phyloP scores from a whole-genome alignment of 2,797 vertebrate genomes.

The Xyrichtys novacula region DNA sequence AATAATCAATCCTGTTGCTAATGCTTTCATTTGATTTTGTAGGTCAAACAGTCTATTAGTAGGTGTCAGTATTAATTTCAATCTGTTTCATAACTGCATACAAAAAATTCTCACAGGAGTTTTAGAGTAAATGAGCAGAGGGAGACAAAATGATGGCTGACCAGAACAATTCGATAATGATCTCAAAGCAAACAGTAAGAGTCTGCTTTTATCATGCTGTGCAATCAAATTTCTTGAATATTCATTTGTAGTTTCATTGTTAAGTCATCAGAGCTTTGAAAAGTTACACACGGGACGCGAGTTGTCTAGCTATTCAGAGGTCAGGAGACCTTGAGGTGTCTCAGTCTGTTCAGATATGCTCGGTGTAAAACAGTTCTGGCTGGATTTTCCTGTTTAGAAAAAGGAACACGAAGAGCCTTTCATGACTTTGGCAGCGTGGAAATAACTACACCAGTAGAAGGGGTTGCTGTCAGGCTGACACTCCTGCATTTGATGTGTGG shows the following conservation, averaged over 20 bases:
- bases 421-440: background rate
- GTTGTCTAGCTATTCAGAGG: background rate
- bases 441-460: background rate
- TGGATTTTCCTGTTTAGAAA: background rate
- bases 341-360: background rate
- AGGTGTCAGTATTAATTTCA: too few relatives aligned
- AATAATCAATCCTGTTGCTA: too few relatives aligned
- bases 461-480: slow-evolving; percentile 3
- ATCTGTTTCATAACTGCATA: too few relatives aligned
- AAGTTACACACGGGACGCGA: background rate
- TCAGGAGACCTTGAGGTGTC: background rate
- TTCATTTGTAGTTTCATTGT: background rate
- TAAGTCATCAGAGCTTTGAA: background rate
- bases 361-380: slow-evolving; percentile 1
- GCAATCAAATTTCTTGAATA: background rate
- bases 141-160: too few relatives aligned
- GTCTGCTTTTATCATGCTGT: slow-evolving; percentile 1
- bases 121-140: too few relatives aligned
- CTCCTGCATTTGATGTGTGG: background rate
- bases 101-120: too few relatives aligned
- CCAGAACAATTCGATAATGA: background rate
- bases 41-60: too few relatives aligned
- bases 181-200: background rate
- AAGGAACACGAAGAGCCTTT: background rate
- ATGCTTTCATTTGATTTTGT: too few relatives aligned